These are phyloP conservation scores for Sebastes matsubarae DNA, from an alignment of 2,797 vertebrate species.

Conservation along the genomic window DNA sequence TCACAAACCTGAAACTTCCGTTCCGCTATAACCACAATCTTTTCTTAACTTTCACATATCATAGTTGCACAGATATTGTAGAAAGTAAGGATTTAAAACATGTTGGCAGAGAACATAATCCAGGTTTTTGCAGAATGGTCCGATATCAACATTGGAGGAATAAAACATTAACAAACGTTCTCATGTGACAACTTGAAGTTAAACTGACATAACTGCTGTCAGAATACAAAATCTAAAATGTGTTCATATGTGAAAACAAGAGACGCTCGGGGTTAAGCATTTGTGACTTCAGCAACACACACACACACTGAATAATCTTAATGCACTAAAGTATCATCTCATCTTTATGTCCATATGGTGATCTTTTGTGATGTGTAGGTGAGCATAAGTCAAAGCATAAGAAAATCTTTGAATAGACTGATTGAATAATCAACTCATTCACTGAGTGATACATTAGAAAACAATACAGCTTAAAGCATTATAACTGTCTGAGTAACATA, in stretches of 20 bases:
- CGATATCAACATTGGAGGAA: neutral
- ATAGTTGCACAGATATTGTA: neutral
- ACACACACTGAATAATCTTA: neutral
- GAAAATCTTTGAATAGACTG: neutral
- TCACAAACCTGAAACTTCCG: neutral
- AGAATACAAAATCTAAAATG: neutral
- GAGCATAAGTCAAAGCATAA: neutral
- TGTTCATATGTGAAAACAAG: neutral
- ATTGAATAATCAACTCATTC: neutral
- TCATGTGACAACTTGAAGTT: neutral
- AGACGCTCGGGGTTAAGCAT: neutral
- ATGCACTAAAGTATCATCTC: neutral
- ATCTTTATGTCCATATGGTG: neutral
- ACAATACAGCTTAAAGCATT: neutral
- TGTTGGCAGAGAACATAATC: neutral
- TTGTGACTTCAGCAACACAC: neutral
- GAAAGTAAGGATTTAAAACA: neutral
- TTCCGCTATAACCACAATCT: neutral
- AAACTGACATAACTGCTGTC: neutral
- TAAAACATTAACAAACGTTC: neutral
- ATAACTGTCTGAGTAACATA: neutral
- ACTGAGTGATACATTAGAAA: constrained; percentile 7
- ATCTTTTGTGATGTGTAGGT: neutral
- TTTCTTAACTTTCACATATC: neutral
- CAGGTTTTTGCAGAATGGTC: neutral